A percentile compares a stretch with the other conserved stretches of the same genome.
Conservation (phyloP, 1,140 invertebrate genomes). For the Zelostemma sp. region DNA sequence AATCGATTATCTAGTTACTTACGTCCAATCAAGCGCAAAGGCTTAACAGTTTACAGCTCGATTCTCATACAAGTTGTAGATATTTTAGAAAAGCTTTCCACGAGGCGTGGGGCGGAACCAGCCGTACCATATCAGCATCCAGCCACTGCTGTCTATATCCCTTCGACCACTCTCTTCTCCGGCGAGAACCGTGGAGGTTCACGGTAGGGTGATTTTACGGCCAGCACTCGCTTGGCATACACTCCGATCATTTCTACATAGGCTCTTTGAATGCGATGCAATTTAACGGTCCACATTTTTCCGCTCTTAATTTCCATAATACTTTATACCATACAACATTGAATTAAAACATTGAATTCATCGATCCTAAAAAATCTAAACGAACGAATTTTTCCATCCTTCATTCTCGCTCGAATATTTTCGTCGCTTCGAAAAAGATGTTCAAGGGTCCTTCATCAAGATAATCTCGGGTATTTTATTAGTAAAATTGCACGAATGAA, state of each 20-base stretch:
- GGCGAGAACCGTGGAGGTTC: constrained; percentile 23
- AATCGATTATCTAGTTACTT: constrained; percentile 47
- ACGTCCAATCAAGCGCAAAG: constrained; percentile 46
- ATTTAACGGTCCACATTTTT: constrained; percentile 4
- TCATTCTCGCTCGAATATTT: too few relatives aligned
- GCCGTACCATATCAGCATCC: constrained; percentile 49
- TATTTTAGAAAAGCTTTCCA: constrained; percentile 28
- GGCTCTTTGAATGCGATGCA: constrained; percentile 1
- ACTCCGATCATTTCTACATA: constrained; percentile 15
- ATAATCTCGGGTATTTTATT: not conserved
- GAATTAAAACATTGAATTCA: too few relatives aligned
- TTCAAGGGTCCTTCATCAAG: too few relatives aligned
- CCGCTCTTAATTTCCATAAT: too few relatives aligned
- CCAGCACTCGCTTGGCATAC: constrained; percentile 13
- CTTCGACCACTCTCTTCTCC: constrained; percentile 33
- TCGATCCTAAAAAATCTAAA: too few relatives aligned
- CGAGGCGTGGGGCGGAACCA: constrained; percentile 20
- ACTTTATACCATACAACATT: too few relatives aligned
- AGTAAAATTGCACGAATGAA: not conserved
- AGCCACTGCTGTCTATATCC: constrained; percentile 44
- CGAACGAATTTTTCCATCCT: not conserved
- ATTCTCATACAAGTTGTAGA: constrained; percentile 42
- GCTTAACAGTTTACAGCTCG: constrained; percentile 40
- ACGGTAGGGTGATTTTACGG: constrained; percentile 26
- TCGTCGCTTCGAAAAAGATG: too few relatives aligned